phyloP scores from a whole-genome alignment of 2,888 invertebrate species.

The Choristoneura rosaceana region DNA sequence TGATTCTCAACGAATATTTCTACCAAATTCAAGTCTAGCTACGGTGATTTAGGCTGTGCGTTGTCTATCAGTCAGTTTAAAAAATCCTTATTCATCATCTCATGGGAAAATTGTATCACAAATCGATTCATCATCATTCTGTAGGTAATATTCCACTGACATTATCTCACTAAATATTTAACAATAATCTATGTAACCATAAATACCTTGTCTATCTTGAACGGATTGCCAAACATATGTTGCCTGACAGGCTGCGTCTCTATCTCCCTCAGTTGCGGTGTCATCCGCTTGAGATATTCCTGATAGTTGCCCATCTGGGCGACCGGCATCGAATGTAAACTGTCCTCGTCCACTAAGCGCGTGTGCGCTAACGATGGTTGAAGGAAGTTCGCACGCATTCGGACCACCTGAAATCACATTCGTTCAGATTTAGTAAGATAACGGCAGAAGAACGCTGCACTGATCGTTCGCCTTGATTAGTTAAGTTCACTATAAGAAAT shows the following conservation, averaged over 20 bases:
- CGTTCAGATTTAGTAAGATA: neutral
- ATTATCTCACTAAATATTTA: neutral
- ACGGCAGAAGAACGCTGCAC: neutral
- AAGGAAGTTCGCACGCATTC: constrained; percentile 97
- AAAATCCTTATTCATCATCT: no score
- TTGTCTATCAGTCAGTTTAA: no score
- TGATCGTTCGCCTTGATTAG: neutral
- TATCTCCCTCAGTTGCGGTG: constrained; percentile 96
- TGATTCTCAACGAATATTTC: no score
- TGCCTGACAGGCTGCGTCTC: constrained; percentile 97
- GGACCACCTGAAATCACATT: constrained; percentile 86
- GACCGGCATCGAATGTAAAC: constrained; percentile 97
- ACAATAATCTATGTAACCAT: neutral
- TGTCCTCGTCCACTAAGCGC: constrained; percentile 94
- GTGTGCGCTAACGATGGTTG: constrained; percentile 91
- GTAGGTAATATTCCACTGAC: no score
- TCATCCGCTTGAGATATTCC: constrained; percentile 97
- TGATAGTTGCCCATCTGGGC: constrained; percentile 99
- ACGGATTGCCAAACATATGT: constrained; percentile 99
- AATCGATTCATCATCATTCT: no score
- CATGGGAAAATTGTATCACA: no score
- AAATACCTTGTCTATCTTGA: constrained; percentile 97
- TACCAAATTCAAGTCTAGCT: no score
- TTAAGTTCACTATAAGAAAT: no score
- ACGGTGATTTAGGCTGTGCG: no score